phyloP scores from a whole-genome alignment of 53 echinoderm and acorn worm genomes.

The Stichopus horrens region DNA sequence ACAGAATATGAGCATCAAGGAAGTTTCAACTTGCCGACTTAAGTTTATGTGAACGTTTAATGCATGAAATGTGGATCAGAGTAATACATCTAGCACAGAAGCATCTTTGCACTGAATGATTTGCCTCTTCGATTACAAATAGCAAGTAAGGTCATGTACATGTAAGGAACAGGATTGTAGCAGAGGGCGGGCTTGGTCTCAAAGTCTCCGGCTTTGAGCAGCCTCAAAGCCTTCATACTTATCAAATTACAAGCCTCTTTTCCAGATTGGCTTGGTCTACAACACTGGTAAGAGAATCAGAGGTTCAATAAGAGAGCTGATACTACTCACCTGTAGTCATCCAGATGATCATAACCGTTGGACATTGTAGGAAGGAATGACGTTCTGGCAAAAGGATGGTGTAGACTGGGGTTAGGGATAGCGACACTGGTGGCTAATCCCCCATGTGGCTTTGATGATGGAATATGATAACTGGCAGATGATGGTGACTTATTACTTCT shows the following conservation, averaged over 20 bases:
- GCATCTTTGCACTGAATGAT: no score
- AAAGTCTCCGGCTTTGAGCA: no score
- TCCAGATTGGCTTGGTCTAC: neutral
- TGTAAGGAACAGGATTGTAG: no score
- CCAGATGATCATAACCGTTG: conserved; percentile 24
- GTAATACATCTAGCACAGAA: no score
- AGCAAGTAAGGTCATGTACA: no score
- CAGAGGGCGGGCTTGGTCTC: no score
- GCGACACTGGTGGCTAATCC: conserved; percentile 90
- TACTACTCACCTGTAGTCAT: conserved; percentile 31
- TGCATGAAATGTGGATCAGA: no score
- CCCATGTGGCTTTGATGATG: conserved; percentile 23
- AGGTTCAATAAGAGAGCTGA: neutral
- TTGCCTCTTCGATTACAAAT: no score
- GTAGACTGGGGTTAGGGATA: conserved; percentile 96
- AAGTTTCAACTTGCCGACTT: no score
- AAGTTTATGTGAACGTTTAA: no score
- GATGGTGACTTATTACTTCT: conserved; percentile 44
- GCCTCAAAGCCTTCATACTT: no score
- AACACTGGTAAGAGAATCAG: neutral
- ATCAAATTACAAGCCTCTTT: neutral
- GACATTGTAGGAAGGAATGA: conserved; percentile 6
- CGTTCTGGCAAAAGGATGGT: conserved; percentile 74
- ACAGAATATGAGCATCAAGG: no score
- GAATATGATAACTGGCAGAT: conserved; percentile 14